Percentiles rank a stretch among this genome's conserved stretches.
phyloP scores from a whole-genome alignment of 1,140 invertebrate species.

The Apis dorsata region DNA sequence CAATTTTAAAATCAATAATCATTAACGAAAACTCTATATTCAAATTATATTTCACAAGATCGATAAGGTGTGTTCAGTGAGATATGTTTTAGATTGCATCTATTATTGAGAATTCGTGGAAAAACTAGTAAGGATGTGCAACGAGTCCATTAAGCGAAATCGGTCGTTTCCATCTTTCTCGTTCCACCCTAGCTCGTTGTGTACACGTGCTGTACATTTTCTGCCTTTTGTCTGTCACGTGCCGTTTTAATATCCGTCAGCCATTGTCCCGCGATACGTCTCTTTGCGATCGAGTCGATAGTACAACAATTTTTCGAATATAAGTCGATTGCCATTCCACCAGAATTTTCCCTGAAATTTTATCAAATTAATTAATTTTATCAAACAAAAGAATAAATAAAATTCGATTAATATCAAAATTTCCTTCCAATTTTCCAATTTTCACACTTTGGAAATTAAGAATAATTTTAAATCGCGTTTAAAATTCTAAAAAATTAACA shows the following conservation, averaged over 20 bases:
- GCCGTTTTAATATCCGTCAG: slow-evolving; percentile 71
- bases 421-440: too few relatives aligned
- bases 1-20: too few relatives aligned
- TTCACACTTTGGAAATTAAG: too few relatives aligned
- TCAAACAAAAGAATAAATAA: too few relatives aligned
- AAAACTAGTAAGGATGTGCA: not conserved
- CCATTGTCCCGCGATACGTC: slow-evolving; percentile 64
- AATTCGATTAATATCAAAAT: too few relatives aligned
- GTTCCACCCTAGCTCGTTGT: slow-evolving; percentile 59
- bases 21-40: not conserved
- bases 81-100: not conserved
- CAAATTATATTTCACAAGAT: not conserved
- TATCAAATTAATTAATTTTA: too few relatives aligned
- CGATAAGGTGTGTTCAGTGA: too few relatives aligned
- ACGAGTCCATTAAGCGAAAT: slow-evolving; percentile 60
- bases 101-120: not conserved
- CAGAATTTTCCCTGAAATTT: too few relatives aligned
- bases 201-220: slow-evolving; percentile 75
- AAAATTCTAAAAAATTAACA: too few relatives aligned
- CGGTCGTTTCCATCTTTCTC: slow-evolving; percentile 52
- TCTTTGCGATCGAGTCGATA: slow-evolving; percentile 45
- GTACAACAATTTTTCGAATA: slow-evolving; percentile 59
- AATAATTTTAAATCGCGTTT: too few relatives aligned
- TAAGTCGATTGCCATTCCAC: too few relatives aligned
- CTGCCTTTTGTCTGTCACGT: slow-evolving; percentile 74